Evolutionary conservation across 1,140 invertebrate species (phyloP), one percentile per base, ranked within the genome.

Genomic region (Nebria ingens): DNA sequence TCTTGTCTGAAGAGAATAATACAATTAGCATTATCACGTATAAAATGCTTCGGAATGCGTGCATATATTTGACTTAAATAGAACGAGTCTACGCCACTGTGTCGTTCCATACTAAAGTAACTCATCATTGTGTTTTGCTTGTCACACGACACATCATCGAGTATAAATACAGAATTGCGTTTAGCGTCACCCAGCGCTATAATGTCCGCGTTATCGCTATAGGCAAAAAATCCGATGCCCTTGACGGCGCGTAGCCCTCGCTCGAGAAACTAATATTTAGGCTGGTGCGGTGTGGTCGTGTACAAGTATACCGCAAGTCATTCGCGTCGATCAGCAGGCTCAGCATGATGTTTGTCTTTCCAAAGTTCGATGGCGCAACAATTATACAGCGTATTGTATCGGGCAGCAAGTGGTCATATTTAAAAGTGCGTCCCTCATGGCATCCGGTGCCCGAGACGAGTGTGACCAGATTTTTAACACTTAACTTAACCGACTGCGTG

Each of bases 21-120:
- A 29, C 69, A 58, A 63, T 70, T 70, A 6, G 60, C 55, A 65
- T 69, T 72, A 55, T 72, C 68, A 19, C 66, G 52, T 19, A 70
- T 55, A 25, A 71, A 58, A 58, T 70, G 67, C 62, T 72, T 72
- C 22, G 65, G 65, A 49, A 70, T 65, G 53, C 59, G 59, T 15
- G 68, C 59, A 61, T 73, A 70, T 2, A 65, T 68, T 58, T 71
- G 68, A 56, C 61, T 57, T 22, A 68, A 54, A 61, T 66, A 70
- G 62, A 67, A 65, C 55, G 56, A 59, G 56, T 71, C 63, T n/a
- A 45, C 4, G 3, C 9, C 40, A 45, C 17, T 45, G 40, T 45
- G 40, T 9, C 66, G 51, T 13, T 63, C 68, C 61, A 65, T 68
- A 52, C 58, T 59, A 58, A 72, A 71, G 29, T 62, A 70, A 19